These are phyloP conservation scores for Plectropomus leopardus DNA, from an alignment of 2,113 vertebrate genomes.

Conservation along the genomic window DNA sequence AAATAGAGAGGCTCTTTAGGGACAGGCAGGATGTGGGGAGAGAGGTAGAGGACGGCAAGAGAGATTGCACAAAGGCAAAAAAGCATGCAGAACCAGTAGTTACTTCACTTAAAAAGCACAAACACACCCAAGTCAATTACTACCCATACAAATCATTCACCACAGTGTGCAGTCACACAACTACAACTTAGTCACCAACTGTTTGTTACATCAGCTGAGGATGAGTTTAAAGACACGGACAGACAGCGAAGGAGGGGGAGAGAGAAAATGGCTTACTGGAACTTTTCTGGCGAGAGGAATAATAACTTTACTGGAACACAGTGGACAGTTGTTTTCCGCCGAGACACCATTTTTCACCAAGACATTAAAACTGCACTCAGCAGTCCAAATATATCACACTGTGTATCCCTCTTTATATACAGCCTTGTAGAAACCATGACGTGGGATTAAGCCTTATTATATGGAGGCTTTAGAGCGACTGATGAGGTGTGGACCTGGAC, in stretches of 20 bases:
- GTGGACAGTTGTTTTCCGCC: constrained; percentile 66
- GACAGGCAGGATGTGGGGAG: constrained; percentile 45
- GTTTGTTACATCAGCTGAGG: constrained; percentile 73
- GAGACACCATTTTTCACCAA: constrained; percentile 38
- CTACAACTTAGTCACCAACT: constrained; percentile 75
- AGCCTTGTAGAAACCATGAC: constrained; percentile 44
- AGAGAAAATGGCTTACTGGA: constrained; percentile 73
- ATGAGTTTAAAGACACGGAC: constrained; percentile 61
- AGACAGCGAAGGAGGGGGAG: constrained; percentile 29
- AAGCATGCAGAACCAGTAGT: constrained; percentile 78
- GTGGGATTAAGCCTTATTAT: constrained; percentile 64
- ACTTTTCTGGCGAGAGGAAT: constrained; percentile 58
- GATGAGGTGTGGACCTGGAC: constrained; percentile 69
- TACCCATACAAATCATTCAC: constrained; percentile 81
- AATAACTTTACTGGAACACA: constrained; percentile 74
- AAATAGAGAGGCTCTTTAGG: constrained; percentile 46
- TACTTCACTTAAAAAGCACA: constrained; percentile 75
- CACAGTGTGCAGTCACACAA: constrained; percentile 63
- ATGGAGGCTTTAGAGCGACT: constrained; percentile 55
- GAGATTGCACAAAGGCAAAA: constrained; percentile 61
- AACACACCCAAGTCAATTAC: constrained; percentile 86
- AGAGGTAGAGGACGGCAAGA: constrained; percentile 15
- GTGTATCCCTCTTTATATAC: constrained; percentile 32
- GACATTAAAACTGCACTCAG: constrained; percentile 43
- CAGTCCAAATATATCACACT: constrained; percentile 46